These are phyloP conservation scores for Pachymerium ferrugineum DNA, from an alignment of 2,888 invertebrate genomes.

Conservation along the genomic window DNA sequence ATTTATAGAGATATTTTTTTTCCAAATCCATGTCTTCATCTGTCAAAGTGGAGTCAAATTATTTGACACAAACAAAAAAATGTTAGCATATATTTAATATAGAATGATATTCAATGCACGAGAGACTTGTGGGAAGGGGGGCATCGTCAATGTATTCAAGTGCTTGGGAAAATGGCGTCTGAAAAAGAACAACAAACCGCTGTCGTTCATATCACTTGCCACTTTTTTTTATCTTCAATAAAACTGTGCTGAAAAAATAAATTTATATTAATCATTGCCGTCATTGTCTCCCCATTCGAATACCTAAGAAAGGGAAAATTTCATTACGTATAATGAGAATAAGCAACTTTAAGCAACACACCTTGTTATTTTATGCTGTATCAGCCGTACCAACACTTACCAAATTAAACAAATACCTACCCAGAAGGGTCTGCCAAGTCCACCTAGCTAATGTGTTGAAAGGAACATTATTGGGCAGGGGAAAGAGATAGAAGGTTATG, in stretches of 20 bases:
- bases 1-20: too few relatives aligned
- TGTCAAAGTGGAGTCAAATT: background rate
- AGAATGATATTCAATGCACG: constrained; percentile 4
- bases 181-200: constrained; percentile 13
- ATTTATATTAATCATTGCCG: background rate
- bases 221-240: background rate
- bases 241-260: constrained; percentile 8
- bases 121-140: constrained; percentile 11
- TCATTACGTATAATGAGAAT: too few relatives aligned
- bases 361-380: too few relatives aligned
- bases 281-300: too few relatives aligned
- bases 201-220: constrained; percentile 13
- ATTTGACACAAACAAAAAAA: background rate
- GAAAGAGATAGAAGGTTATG: too few relatives aligned
- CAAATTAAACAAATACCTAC: too few relatives aligned
- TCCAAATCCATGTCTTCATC: background rate
- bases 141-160: constrained; percentile 9
- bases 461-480: too few relatives aligned
- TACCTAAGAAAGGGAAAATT: too few relatives aligned
- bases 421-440: too few relatives aligned
- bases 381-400: too few relatives aligned
- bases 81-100: background rate
- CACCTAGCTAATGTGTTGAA: too few relatives aligned
- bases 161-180: constrained; percentile 13
- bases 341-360: too few relatives aligned